phyloP scores from a whole-genome alignment of 2,797 vertebrate species.

The Tragelaphus eurycerus region DNA sequence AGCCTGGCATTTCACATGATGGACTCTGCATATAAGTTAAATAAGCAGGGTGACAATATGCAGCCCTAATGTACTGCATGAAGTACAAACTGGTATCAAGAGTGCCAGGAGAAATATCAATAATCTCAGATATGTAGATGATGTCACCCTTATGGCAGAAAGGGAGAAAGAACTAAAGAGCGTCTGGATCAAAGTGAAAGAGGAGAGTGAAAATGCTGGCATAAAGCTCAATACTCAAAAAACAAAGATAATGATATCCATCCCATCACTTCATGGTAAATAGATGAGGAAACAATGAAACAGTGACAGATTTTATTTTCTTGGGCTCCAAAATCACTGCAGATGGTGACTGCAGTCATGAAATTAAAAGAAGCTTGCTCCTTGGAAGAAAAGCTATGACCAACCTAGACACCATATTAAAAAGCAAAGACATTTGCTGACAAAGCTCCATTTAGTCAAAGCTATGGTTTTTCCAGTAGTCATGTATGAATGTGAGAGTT shows the following conservation, averaged over 20 bases:
- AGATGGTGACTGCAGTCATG: neutral
- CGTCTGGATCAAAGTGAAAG: neutral
- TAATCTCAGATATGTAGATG: neutral
- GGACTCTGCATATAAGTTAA: neutral
- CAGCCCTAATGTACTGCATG: neutral
- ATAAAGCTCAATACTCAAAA: neutral
- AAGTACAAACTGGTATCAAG: neutral
- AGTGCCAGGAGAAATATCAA: neutral
- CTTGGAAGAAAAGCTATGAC: neutral
- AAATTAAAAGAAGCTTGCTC: neutral
- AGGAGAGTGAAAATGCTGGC: neutral
- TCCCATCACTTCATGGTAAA: neutral
- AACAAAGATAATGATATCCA: neutral
- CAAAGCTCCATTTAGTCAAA: neutral
- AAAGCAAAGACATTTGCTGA: neutral
- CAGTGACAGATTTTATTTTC: neutral
- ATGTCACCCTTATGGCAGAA: neutral
- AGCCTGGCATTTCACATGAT: neutral
- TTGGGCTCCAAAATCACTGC: neutral
- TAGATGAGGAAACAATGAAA: neutral
- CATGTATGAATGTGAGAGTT: neutral
- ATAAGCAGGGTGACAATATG: neutral
- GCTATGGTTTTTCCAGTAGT: neutral
- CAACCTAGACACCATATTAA: neutral
- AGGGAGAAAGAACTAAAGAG: neutral